Percentiles rank a stretch among this genome's conserved stretches.
These are phyloP conservation scores for Oostethus manadensis DNA, from an alignment of 2,113 vertebrate species.

Conservation along the genomic window DNA sequence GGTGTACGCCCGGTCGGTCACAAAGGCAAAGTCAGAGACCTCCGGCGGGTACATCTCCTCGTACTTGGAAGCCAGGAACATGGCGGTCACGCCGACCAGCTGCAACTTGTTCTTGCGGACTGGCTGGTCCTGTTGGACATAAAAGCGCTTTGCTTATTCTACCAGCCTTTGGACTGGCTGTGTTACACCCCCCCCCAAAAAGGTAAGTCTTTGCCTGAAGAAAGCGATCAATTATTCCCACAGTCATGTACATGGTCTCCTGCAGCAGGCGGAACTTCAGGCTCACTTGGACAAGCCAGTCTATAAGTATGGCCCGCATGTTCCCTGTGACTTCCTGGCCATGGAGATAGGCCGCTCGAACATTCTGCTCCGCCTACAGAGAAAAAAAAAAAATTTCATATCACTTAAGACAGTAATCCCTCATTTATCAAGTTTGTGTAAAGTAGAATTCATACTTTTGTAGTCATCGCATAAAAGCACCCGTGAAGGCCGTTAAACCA, in stretches of 20 bases:
- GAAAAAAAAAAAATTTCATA: too few species aligned
- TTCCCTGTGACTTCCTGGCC: slow-evolving; percentile 76
- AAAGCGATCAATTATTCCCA: slow-evolving; percentile 79
- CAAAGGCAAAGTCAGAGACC: slow-evolving; percentile 74
- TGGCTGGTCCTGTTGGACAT: slow-evolving; percentile 64
- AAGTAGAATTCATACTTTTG: too few species aligned
- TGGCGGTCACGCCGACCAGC: slow-evolving; percentile 80
- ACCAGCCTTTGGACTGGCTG: background rate
- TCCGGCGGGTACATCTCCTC: slow-evolving; percentile 77
- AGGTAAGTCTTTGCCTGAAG: slow-evolving; percentile 74
- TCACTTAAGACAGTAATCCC: too few species aligned
- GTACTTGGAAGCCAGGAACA: slow-evolving; percentile 87
- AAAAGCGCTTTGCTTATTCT: background rate
- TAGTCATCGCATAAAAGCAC: too few species aligned
- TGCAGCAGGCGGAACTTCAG: slow-evolving; percentile 78
- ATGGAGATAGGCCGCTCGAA: slow-evolving; percentile 73
- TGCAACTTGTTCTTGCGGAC: slow-evolving; percentile 78
- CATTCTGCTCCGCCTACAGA: slow-evolving; percentile 72
- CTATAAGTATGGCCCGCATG: slow-evolving; percentile 81
- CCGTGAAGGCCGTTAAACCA: too few species aligned
- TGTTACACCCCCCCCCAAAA: background rate
- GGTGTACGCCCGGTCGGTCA: slow-evolving; percentile 75
- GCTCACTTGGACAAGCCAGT: slow-evolving; percentile 86
- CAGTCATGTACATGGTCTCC: slow-evolving; percentile 86
- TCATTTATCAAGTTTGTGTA: too few species aligned